A percentile compares a stretch with the other conserved stretches of the same genome.
Evolutionary conservation across 92 coral and sea anemone genomes (phyloP).

Genomic region (Siderastrea radians): DNA sequence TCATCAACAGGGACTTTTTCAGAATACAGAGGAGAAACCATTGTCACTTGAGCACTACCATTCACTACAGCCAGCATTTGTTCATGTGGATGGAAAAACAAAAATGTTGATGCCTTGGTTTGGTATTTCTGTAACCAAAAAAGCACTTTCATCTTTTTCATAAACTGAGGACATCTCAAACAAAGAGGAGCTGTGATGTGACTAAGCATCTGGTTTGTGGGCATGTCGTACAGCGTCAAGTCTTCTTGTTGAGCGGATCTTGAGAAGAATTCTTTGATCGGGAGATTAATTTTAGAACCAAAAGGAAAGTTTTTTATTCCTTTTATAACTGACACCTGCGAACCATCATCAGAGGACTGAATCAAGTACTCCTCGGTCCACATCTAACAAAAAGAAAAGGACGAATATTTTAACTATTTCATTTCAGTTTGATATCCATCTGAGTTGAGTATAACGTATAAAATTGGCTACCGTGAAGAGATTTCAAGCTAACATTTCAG

Average conservation of each 20-base stretch:
- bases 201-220: conserved; percentile 35
- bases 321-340: not conserved
- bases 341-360: not conserved
- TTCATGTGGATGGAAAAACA: conserved; percentile 45
- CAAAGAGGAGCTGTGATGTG: conserved; percentile 65
- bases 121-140: conserved; percentile 34
- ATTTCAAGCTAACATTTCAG: too few relatives aligned
- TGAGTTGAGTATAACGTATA: too few relatives aligned
- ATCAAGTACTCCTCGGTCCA: conserved; percentile 35
- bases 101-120: conserved; percentile 9
- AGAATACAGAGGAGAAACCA: conserved; percentile 56
- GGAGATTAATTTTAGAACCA: conserved; percentile 4
- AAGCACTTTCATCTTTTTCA: conserved; percentile 16
- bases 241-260: conserved; percentile 46
- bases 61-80: conserved; percentile 48
- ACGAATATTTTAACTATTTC: too few relatives aligned
- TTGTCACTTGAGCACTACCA: conserved; percentile 42
- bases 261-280: conserved; percentile 36
- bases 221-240: conserved; percentile 37
- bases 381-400: not conserved
- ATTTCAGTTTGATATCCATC: too few relatives aligned
- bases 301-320: conserved; percentile 12
- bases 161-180: conserved; percentile 51
- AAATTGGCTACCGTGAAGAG: too few relatives aligned
- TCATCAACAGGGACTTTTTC: conserved; percentile 36